These are phyloP conservation scores for Schizopygopsis malacanthus DNA, from an alignment of 2,797 vertebrate species.

Conservation along the genomic window DNA sequence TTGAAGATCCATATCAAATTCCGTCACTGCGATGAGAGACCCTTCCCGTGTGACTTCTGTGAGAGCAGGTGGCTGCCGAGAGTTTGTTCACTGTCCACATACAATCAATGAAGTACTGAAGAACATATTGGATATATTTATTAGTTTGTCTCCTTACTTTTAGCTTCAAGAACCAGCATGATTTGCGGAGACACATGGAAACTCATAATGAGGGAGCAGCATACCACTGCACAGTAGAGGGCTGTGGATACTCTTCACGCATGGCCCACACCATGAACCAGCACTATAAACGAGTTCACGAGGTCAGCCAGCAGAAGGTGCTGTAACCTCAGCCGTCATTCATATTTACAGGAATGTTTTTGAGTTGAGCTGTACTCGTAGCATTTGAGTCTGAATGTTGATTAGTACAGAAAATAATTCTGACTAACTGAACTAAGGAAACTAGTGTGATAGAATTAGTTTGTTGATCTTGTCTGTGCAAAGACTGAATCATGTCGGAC, in stretches of 20 bases:
- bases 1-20: slow-evolving; percentile 81
- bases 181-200: slow-evolving; percentile 82
- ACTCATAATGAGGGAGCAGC: slow-evolving; percentile 80
- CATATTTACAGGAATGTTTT: neutral
- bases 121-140: neutral
- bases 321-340: neutral
- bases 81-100: neutral
- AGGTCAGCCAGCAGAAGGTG: slow-evolving; percentile 66
- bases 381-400: neutral
- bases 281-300: slow-evolving; percentile 77
- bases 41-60: slow-evolving; percentile 81
- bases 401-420: neutral
- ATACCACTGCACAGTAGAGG: slow-evolving; percentile 79
- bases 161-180: slow-evolving; percentile 81
- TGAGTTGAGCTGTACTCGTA: neutral
- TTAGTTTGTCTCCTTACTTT: neutral
- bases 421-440: neutral
- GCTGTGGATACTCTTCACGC: slow-evolving; percentile 78
- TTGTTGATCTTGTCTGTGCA: neutral
- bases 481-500: neutral
- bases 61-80: slow-evolving; percentile 70
- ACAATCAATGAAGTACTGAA: neutral
- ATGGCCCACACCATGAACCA: slow-evolving; percentile 73
- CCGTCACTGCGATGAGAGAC: slow-evolving; percentile 77
- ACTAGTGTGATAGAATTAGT: neutral